Conservation (phyloP, 1,140 invertebrate species). For the Cecropterus lyciades region DNA sequence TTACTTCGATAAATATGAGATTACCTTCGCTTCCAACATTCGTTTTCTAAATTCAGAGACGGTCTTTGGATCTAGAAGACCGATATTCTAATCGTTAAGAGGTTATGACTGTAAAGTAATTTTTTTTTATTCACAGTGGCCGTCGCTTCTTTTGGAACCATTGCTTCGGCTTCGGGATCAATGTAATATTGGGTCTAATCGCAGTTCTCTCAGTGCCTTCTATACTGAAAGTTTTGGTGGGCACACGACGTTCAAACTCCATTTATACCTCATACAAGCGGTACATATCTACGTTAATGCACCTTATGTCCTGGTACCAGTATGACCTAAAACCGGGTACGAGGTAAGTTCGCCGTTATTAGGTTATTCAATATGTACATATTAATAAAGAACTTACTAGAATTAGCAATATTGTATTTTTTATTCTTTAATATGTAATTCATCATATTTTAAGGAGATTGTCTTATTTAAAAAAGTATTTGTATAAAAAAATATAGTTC, state of each 20-base stretch:
- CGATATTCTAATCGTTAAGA: too few relatives aligned
- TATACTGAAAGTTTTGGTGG: constrained; percentile 86
- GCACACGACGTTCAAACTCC: constrained; percentile 87
- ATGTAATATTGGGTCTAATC: constrained; percentile 86
- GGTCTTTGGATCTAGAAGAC: too few relatives aligned
- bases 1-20: too few relatives aligned
- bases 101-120: too few relatives aligned
- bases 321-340: constrained; percentile 79
- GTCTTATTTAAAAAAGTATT: too few relatives aligned
- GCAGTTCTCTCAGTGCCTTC: constrained; percentile 86
- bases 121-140: constrained; percentile 74
- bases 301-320: constrained; percentile 90
- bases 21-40: too few relatives aligned
- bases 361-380: neutral
- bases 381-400: too few relatives aligned
- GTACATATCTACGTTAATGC: constrained; percentile 89
- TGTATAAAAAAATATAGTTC: too few relatives aligned
- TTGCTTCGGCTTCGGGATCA: constrained; percentile 84
- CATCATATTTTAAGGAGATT: too few relatives aligned
- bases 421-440: too few relatives aligned
- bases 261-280: constrained; percentile 88
- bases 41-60: too few relatives aligned
- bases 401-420: too few relatives aligned
- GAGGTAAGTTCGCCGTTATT: constrained; percentile 10
- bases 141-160: constrained; percentile 87